Evolutionary conservation across 2,888 invertebrate genomes (phyloP).

Genomic region (Operophtera brumata): DNA sequence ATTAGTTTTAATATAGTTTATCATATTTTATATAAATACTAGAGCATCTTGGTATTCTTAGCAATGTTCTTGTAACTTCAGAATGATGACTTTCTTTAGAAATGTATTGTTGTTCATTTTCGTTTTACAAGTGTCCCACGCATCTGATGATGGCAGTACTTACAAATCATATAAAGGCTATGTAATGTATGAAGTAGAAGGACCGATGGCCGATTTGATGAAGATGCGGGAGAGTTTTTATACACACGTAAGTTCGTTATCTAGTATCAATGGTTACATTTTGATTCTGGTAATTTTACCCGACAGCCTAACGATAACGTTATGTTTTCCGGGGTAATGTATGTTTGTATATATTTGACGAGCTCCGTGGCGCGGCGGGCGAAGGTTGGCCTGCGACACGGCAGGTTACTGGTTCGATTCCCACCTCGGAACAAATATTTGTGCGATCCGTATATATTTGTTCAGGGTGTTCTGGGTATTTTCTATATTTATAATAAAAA

Average conservation of each 20-base stretch:
- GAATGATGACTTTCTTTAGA: conserved; percentile 5
- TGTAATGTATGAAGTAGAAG: conserved; percentile 16
- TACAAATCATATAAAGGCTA: conserved; percentile 18
- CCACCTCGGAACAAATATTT: no score
- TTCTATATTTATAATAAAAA: no score
- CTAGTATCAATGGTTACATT: background rate
- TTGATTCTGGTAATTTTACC: background rate
- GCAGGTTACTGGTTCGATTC: no score
- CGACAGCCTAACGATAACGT: no score
- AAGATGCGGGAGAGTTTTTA: background rate
- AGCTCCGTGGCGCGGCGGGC: background rate
- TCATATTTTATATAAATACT: conserved; percentile 13
- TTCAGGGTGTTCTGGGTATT: no score
- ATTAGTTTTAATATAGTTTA: background rate
- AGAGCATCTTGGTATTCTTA: background rate
- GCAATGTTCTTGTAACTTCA: background rate
- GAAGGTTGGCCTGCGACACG: no score
- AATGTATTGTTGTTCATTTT: conserved; percentile 5
- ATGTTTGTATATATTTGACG: background rate
- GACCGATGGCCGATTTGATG: conserved; percentile 7
- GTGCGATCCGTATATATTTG: no score
- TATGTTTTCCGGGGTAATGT: no score
- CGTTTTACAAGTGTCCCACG: conserved; percentile 8
- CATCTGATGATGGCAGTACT: background rate
- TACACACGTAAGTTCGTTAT: conserved; percentile 1